Percentiles rank a stretch among this genome's conserved stretches.
Conservation (phyloP, 2,797 vertebrate species). For the Sebastes kiyomatsui region DNA sequence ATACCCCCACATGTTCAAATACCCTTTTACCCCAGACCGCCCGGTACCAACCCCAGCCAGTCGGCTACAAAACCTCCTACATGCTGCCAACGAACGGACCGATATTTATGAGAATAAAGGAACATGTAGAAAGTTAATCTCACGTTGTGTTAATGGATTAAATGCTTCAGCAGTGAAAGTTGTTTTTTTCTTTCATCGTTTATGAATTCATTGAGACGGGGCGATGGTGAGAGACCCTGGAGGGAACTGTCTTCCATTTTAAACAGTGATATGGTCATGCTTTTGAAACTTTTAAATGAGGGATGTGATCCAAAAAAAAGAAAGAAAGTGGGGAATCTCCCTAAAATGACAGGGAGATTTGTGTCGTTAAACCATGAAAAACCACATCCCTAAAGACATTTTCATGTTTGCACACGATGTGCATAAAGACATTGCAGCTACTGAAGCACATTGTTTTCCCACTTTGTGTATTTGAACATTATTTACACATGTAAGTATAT, state of each 20-base stretch:
- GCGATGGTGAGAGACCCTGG: not conserved
- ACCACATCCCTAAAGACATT: constrained; percentile 40
- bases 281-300: constrained; percentile 14
- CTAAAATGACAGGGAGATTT: not conserved
- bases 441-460: constrained; percentile 67
- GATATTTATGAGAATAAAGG: not conserved
- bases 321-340: not conserved
- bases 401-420: constrained; percentile 42
- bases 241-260: constrained; percentile 60
- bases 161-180: constrained; percentile 21
- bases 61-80: not conserved
- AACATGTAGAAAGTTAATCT: constrained; percentile 26
- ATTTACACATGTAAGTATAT: constrained; percentile 79
- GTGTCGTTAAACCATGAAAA: constrained; percentile 16
- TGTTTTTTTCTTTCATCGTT: constrained; percentile 1
- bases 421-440: constrained; percentile 49
- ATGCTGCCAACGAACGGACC: constrained; percentile 34
- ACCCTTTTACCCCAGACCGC: not conserved
- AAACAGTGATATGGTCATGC: constrained; percentile 28
- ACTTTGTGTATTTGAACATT: constrained; percentile 72
- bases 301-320: constrained; percentile 9
- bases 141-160: constrained; percentile 18
- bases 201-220: constrained; percentile 9
- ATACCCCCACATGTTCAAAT: not conserved
- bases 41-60: not conserved